Evolutionary conservation across 2,113 vertebrate genomes (phyloP).

Genomic region (Notiomystis cincta): DNA sequence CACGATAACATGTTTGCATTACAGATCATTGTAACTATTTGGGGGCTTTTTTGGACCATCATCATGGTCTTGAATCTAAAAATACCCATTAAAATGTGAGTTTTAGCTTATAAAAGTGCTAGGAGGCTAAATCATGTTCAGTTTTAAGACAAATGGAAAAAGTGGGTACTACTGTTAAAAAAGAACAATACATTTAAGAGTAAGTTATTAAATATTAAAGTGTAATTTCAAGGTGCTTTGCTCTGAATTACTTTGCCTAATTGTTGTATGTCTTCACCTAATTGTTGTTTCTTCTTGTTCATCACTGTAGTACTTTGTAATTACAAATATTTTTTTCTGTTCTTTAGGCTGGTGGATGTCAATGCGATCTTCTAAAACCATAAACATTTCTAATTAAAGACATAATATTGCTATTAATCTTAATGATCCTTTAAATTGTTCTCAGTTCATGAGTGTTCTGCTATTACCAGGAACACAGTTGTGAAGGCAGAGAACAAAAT

Average conservation of each 20-base stretch:
- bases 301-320: not conserved
- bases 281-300: not conserved
- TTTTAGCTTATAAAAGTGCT: not conserved
- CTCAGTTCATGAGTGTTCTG: not conserved
- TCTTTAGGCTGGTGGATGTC: not conserved
- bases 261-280: not conserved
- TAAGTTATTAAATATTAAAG: not conserved
- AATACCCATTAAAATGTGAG: not conserved
- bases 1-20: rapidly evolving
- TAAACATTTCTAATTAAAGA: not conserved
- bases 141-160: not conserved
- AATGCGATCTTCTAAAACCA: not conserved
- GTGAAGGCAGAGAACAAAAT: not conserved
- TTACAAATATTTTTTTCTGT: not conserved
- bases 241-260: not conserved
- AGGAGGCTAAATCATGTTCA: not conserved
- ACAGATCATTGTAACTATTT: not conserved
- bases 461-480: not conserved
- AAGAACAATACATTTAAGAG: not conserved
- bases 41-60: not conserved
- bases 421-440: not conserved
- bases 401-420: not conserved
- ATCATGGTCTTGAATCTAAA: not conserved
- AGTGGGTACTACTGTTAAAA: not conserved
- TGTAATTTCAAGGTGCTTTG: not conserved